Evolutionary conservation across 2,888 invertebrate species (phyloP), one percentile per base, ranked within the genome.

Genomic region (Drosophila lacicola): DNA sequence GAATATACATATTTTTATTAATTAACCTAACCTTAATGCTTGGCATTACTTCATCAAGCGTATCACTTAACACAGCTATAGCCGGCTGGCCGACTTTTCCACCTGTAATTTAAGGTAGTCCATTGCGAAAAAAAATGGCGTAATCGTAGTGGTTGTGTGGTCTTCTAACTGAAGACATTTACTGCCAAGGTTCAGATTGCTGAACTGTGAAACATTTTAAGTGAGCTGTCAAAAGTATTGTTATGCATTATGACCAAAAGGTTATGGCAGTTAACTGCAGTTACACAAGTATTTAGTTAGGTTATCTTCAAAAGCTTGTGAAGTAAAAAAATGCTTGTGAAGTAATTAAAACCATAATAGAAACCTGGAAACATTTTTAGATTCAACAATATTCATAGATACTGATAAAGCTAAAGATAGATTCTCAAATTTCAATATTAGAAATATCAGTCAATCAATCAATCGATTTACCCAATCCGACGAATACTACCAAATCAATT

Each of bases 81-180:
- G 66, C 41, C 17, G 41, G 19, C 13, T 60, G 46, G 29, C 19
- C 57, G 41, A 61, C 57, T 25, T 61, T 55, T 58, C 63, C 14
- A 50, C 17, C 39, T 53, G 29, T 50, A 45, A 49, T 57, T 73
- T 37, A 41, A 58, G n/a, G 13, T n/a, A 41, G 67, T 57, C 46
- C 11, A 63, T 53, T 51, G 71, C 61, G 17, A 62, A 75, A 58
- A 75, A 58, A 55, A 3, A 55, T 78, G 64, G 56, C 45, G 33
- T 29, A 53, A 41, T 34, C 44, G 33, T 25, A n/a, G 21, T 60
- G 21, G n/a, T 44, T 51, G 50, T 56, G 39, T 46, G 42, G 29
- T 62, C 61, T 68, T 80, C 63, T 77, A 58, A 39, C 37, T 29
- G 29, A 29, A 29, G 29, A 8, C 41, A n/a, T 49, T 58, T 51